Percentiles rank a stretch among this genome's conserved stretches.
phyloP scores from a whole-genome alignment of 2,797 vertebrate species.

The Alcedo quadribrachys region DNA sequence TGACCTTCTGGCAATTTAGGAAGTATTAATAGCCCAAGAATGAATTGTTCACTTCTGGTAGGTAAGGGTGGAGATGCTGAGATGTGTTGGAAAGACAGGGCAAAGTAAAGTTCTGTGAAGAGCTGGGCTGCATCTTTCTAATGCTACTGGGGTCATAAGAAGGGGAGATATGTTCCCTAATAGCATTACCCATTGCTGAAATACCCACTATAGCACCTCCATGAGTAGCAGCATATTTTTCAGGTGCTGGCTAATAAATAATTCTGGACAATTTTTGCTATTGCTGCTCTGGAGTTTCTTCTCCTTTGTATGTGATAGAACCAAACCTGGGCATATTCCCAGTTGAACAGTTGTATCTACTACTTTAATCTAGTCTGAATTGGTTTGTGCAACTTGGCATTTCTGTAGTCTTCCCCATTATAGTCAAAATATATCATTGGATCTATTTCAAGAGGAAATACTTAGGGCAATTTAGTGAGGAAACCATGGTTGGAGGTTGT shows the following conservation, averaged over 20 bases:
- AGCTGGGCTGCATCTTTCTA: neutral
- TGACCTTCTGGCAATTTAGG: neutral
- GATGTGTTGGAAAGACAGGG: neutral
- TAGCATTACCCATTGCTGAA: neutral
- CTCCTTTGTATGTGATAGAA: neutral
- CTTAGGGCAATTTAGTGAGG: slow-evolving; percentile 7
- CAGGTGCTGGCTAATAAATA: neutral
- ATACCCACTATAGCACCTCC: neutral
- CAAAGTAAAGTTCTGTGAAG: neutral
- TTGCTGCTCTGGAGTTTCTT: neutral
- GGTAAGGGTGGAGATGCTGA: neutral
- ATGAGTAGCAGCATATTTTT: neutral
- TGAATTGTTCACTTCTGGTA: neutral
- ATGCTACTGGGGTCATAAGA: neutral
- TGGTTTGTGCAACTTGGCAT: neutral
- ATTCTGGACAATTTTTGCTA: neutral
- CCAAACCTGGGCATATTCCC: neutral
- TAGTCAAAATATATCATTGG: slow-evolving; percentile 8
- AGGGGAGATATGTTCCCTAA: neutral
- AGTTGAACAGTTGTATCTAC: neutral
- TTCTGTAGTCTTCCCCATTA: neutral
- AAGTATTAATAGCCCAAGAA: neutral
- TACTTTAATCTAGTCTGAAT: neutral
- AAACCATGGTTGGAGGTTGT: slow-evolving; percentile 9
- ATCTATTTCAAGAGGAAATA: neutral